phyloP scores from a whole-genome alignment of 2,888 invertebrate genomes.

The Cistogaster globosa region DNA sequence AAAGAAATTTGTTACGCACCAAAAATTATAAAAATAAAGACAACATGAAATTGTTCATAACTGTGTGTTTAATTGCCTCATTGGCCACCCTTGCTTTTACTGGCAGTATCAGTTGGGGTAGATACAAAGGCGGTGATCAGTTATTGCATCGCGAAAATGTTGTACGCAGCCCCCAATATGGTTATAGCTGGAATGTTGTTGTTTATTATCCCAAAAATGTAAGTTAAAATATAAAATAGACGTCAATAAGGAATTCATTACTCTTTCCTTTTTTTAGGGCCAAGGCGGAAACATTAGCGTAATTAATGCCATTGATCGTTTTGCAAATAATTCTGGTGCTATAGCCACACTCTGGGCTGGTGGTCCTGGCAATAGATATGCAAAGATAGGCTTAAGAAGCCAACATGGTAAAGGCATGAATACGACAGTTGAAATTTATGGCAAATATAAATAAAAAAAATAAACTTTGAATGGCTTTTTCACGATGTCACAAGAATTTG shows the following conservation, averaged over 20 bases:
- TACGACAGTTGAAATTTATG: slow-evolving; percentile 75
- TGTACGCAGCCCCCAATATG: slow-evolving; percentile 41
- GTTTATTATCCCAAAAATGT: slow-evolving; percentile 70
- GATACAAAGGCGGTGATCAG: slow-evolving; percentile 40
- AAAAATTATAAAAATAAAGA: too few relatives aligned
- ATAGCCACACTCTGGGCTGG: slow-evolving; percentile 73
- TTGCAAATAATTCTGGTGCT: slow-evolving; percentile 77
- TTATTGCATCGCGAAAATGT: slow-evolving; percentile 66
- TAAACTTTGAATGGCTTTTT: too few relatives aligned
- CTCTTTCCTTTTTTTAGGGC: slow-evolving; percentile 64
- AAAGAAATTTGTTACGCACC: too few relatives aligned
- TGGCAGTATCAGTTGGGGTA: slow-evolving; percentile 66
- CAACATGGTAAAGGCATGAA: slow-evolving; percentile 73
- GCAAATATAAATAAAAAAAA: neutral
- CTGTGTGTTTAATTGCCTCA: slow-evolving; percentile 58
- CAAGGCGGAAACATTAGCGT: slow-evolving; percentile 70
- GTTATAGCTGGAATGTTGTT: slow-evolving; percentile 53
- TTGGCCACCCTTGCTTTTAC: slow-evolving; percentile 60
- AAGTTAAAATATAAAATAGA: too few relatives aligned
- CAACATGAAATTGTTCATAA: slow-evolving; percentile 63
- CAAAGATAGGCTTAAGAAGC: slow-evolving; percentile 73
- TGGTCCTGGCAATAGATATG: slow-evolving; percentile 73
- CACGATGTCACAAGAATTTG: too few relatives aligned
- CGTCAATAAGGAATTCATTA: too few relatives aligned
- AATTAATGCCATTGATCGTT: slow-evolving; percentile 75